Conservation (phyloP, 2,888 invertebrate species). For the Eupithecia abbreviata region DNA sequence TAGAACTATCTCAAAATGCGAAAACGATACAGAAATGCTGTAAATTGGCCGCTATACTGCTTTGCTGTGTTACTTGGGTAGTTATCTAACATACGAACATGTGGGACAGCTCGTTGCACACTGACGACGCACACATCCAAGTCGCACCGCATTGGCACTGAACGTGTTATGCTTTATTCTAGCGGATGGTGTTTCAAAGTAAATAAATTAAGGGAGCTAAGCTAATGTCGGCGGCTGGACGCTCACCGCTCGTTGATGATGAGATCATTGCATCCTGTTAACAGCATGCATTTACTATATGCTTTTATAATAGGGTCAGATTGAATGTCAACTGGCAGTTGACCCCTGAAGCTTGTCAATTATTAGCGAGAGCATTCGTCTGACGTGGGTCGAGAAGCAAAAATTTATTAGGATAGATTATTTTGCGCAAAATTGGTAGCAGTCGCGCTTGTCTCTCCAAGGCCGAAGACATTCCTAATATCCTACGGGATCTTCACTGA, state of each 20-base stretch:
- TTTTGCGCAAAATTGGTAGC: background rate
- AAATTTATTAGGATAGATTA: background rate
- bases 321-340: conserved; percentile 30
- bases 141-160: too few relatives aligned
- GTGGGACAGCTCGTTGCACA: too few relatives aligned
- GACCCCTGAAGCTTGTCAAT: conserved; percentile 23
- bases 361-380: background rate
- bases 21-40: too few relatives aligned
- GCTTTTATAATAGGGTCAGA: conserved; percentile 3
- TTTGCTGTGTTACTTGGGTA: too few relatives aligned
- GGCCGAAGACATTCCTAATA: too few relatives aligned
- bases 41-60: too few relatives aligned
- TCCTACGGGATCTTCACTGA: background rate
- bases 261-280: conserved; percentile 13
- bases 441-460: background rate
- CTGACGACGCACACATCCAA: too few relatives aligned
- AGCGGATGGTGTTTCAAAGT: too few relatives aligned
- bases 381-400: background rate
- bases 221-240: background rate
- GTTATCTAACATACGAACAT: too few relatives aligned
- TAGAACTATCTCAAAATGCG: too few relatives aligned
- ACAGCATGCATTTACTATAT: conserved; percentile 6
- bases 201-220: background rate
- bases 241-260: background rate
- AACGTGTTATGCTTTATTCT: too few relatives aligned